A percentile compares a stretch with the other conserved stretches of the same genome.
Evolutionary conservation across 2,797 vertebrate genomes (phyloP).

Genomic region (Acanthiza pusilla): DNA sequence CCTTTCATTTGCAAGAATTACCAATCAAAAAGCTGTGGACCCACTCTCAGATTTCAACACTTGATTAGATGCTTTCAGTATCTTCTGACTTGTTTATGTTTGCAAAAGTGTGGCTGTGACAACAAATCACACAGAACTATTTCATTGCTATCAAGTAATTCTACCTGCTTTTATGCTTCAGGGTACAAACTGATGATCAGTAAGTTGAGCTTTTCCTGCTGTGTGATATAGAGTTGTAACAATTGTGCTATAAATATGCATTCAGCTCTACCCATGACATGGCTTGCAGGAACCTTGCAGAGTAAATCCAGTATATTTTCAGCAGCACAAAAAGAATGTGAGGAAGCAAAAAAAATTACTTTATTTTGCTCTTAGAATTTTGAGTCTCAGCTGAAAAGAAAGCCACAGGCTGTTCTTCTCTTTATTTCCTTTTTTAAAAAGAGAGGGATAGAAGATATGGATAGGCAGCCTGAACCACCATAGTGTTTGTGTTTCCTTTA

Average conservation of each 20-base stretch:
- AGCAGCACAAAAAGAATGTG: fast-evolving
- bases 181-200: background rate
- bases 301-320: background rate
- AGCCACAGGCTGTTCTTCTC: background rate
- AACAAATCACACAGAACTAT: background rate
- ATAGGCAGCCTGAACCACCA: background rate
- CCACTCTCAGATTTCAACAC: background rate
- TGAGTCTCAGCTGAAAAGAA: background rate
- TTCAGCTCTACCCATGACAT: background rate
- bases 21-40: background rate
- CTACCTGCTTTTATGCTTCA: background rate
- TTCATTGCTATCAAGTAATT: background rate
- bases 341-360: background rate
- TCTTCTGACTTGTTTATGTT: conserved; percentile 24
- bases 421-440: background rate
- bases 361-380: background rate
- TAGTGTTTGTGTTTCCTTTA: background rate
- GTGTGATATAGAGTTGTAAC: background rate
- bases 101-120: background rate
- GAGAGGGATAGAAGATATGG: background rate
- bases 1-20: background rate
- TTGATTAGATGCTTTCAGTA: background rate
- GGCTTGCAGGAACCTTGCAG: background rate
- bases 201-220: background rate
- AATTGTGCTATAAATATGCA: background rate